Evolutionary conservation across 2,113 vertebrate species (phyloP).

Genomic region (Poecilia latipinna): DNA sequence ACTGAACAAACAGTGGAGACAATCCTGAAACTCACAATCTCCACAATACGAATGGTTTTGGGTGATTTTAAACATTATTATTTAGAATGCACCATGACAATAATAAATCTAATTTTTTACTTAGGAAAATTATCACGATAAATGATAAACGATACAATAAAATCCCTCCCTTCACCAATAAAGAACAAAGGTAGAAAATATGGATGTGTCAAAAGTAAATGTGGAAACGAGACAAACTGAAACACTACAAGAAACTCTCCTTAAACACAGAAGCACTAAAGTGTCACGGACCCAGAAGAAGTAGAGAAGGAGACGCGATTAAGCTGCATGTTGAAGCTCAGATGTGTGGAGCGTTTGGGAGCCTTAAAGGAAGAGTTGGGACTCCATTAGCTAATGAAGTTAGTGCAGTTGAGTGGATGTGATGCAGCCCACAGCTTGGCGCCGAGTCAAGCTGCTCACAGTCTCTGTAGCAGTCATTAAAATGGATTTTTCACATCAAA

Average conservation of each 20-base stretch:
- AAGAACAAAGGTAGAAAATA: background rate
- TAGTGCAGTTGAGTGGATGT: constrained; percentile 64
- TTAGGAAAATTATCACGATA: no score
- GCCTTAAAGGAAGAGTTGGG: constrained; percentile 28
- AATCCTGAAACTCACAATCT: no score
- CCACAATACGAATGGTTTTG: no score
- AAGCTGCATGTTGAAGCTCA: constrained; percentile 12
- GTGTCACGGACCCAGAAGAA: background rate
- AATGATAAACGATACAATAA: no score
- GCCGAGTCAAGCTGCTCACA: constrained; percentile 35
- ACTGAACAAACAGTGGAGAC: no score
- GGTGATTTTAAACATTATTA: no score
- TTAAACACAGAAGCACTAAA: background rate
- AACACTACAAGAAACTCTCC: background rate
- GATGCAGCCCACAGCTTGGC: constrained; percentile 57
- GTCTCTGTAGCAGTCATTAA: constrained; percentile 14
- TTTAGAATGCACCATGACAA: no score
- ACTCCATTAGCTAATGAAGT: constrained; percentile 78
- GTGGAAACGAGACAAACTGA: background rate
- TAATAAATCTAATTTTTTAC: no score
- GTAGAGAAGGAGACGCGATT: constrained; percentile 5
- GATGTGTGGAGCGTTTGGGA: background rate
- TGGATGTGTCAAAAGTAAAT: background rate
- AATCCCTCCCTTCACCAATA: background rate
- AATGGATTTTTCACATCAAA: constrained; percentile 19